Percentiles rank a stretch among this genome's conserved stretches.
Evolutionary conservation across 2,797 vertebrate species (phyloP).

Genomic region (Hypotaenidia okinawae): DNA sequence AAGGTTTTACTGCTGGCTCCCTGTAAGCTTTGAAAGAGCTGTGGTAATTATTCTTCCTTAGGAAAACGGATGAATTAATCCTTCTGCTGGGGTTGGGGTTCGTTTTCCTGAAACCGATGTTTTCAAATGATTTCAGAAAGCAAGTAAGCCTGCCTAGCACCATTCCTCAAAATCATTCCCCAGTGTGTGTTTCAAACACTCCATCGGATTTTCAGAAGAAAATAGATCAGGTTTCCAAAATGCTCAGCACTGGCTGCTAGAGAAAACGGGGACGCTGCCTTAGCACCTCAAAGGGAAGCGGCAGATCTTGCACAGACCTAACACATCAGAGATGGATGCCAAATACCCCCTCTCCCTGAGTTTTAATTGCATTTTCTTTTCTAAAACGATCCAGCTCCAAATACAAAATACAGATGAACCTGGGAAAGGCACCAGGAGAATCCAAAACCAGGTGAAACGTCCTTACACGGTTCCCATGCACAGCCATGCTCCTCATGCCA

Average conservation of each 20-base stretch:
- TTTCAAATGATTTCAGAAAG: slow-evolving; percentile 10
- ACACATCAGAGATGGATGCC: fast-evolving
- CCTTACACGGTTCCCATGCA: neutral
- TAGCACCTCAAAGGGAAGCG: slow-evolving; percentile 1
- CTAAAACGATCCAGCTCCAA: neutral
- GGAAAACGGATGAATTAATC: slow-evolving; percentile 24
- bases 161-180: neutral
- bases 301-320: slow-evolving; percentile 4
- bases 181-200: neutral
- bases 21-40: neutral
- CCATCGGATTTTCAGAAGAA: neutral
- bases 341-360: neutral
- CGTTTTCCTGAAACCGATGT: neutral
- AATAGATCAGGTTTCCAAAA: neutral
- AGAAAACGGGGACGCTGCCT: neutral
- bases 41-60: neutral
- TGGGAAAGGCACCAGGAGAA: neutral
- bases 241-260: neutral
- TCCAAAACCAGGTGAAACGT: neutral
- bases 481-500: neutral
- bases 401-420: neutral
- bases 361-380: neutral
- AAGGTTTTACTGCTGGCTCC: neutral
- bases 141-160: neutral
- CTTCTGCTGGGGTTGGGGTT: neutral